Conservation (phyloP, 2,888 invertebrate genomes). For the Altica lythri region DNA sequence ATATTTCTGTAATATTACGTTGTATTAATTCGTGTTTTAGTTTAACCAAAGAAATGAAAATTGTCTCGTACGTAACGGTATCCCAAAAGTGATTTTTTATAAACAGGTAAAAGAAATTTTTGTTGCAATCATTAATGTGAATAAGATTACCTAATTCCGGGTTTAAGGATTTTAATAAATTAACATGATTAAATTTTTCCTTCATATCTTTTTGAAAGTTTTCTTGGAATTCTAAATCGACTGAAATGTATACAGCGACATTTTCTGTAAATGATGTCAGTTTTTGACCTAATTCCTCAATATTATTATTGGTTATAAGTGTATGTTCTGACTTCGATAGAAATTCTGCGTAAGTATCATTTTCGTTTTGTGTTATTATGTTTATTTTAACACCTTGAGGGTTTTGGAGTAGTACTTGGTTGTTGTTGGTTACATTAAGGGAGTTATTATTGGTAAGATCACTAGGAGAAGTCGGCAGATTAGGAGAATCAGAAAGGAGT, state of each 20-base stretch:
- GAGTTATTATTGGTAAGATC: too few species aligned
- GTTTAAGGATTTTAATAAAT: not conserved
- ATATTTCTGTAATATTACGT: conserved; percentile 23
- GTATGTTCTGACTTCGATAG: not conserved
- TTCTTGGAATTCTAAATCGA: conserved; percentile 4
- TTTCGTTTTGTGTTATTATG: too few species aligned
- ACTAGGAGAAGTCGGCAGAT: too few species aligned
- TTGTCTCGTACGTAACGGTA: conserved; percentile 1
- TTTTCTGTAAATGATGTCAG: conserved; percentile 2
- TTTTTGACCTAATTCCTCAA: not conserved
- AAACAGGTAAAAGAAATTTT: conserved; percentile 4
- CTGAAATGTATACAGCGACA: conserved; percentile 1
- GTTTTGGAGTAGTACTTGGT: not conserved
- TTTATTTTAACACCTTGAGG: not conserved
- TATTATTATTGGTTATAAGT: not conserved
- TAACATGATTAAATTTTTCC: not conserved
- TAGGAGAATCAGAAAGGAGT: too few species aligned
- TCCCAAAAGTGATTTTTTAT: conserved; percentile 2
- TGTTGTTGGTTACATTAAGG: not conserved
- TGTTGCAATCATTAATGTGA: not conserved
- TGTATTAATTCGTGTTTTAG: conserved; percentile 9
- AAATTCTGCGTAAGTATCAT: conserved; percentile 5
- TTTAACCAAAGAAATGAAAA: conserved; percentile 18
- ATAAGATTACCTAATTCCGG: not conserved
- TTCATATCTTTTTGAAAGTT: conserved; percentile 4